Evolutionary conservation across 2,888 invertebrate genomes (phyloP), one percentile per base, ranked within the genome.

Genomic region (Nomada hirtipes): DNA sequence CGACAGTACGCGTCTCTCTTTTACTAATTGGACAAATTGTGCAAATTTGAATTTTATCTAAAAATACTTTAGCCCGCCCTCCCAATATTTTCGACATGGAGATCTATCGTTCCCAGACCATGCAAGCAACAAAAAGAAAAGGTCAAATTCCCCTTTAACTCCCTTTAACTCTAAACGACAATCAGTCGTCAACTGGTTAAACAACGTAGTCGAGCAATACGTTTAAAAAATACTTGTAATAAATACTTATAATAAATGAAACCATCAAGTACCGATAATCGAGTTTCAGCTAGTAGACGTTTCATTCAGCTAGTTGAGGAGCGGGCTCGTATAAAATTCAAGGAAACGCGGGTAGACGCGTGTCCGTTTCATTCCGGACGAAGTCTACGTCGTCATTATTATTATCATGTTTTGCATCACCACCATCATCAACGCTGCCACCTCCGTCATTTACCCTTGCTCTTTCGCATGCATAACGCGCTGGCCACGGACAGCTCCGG

Each of bases 351-450:
- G 69, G 79, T 74, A 82, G 84, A 86, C 82, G 80, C 80, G 86
- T 82, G 83, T 85, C 75, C 68, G 80, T 81, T 86, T 87, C 80
- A 85, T 86, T 86, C 86, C 47, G 75, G 76, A 69, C 85, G 85
- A 86, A 76, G 86, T 86, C 78, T 73, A 86, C 79, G 85, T 87
- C 84, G 82, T 87, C 82, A 87, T 86, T 87, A 87, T 87, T 87
- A 87, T 87, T 84, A 87, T 87, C 87, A 81, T 80, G 81, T 84
- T 86, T 86, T 79, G 85, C 87, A 87, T 87, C 87, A 86, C 82
- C 82, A 85, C 87, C 84, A 84, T 87, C 87, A 87, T 86, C 87
- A 87, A 84, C 87, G 85, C 82, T 86, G 86, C 83, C 83, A 85
- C 86, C 87, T 86, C 82, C 87, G 86, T 87, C 87, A 86, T 87